Percentiles rank a stretch among this genome's conserved stretches.
phyloP scores from a whole-genome alignment of 2,113 vertebrate genomes.

The Podocnemis expansa region DNA sequence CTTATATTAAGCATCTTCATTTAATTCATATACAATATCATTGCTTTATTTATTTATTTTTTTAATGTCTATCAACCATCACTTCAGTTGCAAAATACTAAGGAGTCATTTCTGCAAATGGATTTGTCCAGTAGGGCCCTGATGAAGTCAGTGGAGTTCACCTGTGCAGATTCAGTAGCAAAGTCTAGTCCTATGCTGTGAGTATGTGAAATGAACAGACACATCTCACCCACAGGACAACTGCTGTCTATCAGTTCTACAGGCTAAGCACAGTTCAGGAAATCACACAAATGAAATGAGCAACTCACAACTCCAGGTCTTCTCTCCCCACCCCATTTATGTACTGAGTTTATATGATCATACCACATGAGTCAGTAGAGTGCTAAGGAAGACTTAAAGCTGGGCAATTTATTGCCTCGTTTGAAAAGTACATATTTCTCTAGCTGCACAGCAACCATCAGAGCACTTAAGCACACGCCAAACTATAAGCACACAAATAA shows the following conservation, averaged over 20 bases:
- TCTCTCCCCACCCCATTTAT: background rate
- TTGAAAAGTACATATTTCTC: fast-evolving
- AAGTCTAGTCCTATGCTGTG: background rate
- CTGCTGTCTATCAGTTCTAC: background rate
- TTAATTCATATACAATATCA: background rate
- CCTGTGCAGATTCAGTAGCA: background rate
- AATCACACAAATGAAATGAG: background rate
- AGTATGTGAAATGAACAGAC: background rate
- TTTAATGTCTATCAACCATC: background rate
- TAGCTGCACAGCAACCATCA: background rate
- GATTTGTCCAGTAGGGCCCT: background rate
- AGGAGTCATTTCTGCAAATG: background rate
- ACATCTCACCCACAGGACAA: fast-evolving
- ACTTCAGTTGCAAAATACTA: background rate
- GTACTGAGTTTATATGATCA: background rate
- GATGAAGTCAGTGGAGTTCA: background rate
- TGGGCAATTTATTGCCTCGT: background rate
- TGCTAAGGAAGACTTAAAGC: background rate
- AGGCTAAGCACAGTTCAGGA: background rate
- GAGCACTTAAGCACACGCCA: background rate
- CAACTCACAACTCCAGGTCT: background rate
- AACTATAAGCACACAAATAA: background rate
- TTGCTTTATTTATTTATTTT: background rate
- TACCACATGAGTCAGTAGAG: background rate
- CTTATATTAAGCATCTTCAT: background rate